Conservation (phyloP, 2,113 vertebrate genomes). For the Carollia perspicillata region DNA sequence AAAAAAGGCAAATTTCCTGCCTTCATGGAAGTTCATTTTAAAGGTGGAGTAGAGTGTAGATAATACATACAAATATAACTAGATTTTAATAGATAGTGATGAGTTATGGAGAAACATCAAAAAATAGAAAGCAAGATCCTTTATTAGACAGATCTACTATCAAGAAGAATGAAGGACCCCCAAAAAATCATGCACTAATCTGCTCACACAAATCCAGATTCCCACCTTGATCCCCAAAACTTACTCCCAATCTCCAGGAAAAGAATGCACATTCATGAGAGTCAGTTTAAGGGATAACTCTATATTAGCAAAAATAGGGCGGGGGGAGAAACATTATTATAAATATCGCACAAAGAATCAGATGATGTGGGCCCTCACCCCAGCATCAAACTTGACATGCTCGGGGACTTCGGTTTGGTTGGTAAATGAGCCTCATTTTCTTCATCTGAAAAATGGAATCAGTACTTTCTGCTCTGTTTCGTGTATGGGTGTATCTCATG, state of each 20-base stretch:
- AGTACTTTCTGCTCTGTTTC: neutral
- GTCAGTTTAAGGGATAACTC: neutral
- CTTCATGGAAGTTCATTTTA: neutral
- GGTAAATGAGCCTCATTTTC: neutral
- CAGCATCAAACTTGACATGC: rapidly evolving
- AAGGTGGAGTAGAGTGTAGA: neutral
- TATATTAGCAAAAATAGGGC: neutral
- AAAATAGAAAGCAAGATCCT: neutral
- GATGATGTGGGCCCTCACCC: rapidly evolving
- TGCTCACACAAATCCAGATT: neutral
- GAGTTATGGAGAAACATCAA: neutral
- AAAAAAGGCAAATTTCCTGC: neutral
- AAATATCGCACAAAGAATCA: neutral
- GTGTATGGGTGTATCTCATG: rapidly evolving
- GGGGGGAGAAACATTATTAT: no score
- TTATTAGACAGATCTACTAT: neutral
- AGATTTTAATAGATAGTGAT: neutral
- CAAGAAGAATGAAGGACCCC: neutral
- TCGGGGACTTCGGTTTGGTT: neutral
- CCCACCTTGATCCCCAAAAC: neutral
- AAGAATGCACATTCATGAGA: neutral
- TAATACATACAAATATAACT: neutral
- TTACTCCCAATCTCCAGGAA: neutral
- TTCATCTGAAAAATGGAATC: neutral
- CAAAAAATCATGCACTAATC: neutral